Evolutionary conservation across 2,888 invertebrate species (phyloP), one percentile per base, ranked within the genome.

Genomic region (Furcula furcula): DNA sequence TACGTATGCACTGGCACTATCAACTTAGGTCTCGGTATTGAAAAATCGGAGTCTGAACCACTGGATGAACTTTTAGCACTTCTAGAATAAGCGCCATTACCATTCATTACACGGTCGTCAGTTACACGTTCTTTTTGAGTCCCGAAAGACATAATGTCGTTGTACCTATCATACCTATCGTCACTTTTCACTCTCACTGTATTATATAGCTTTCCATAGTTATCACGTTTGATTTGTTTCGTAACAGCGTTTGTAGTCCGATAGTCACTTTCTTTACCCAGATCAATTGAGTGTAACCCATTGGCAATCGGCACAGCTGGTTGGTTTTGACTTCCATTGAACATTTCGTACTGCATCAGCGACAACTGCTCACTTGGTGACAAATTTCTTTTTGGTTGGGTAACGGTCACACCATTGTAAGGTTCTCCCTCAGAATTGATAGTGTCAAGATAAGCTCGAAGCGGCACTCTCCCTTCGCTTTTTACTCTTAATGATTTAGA

Each of bases 1-100:
- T 96, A 96, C 14, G 96, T 95, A 84, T 96, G 96, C 43, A 96
- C 94, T 34, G 96, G 96, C 51, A 96, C 96, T 67, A 96, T 95
- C 55, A 96, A 90, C 65, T 95, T 93, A 18, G 96, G 96, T 59
- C 96, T 89, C 3, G 96, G 96, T 75, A 96, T 96, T 46, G 93
- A 91, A 79, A 96, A 96, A 63, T 94, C 94, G 36, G 91, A 92
- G 57, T 91, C 91, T 2, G 89, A 89, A 40, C 87, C 84, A 58
- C 89, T 89, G n/a, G 89, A 85, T 3, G 87, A 85, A 72, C 85
- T 88, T 74, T 88, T 88, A 31, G 87, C 82, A 83, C 88, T 88
- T 54, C 81, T 67, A 27, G 77, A 52, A 55, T 61, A 81, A 22
- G 67, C 67, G 67, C 72, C 55, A 43, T 74, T 84, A 37, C 65